Percentiles rank a stretch among this genome's conserved stretches.
These are phyloP conservation scores for Hydrotaea diabolus DNA, from an alignment of 2,888 invertebrate genomes.

Conservation along the genomic window DNA sequence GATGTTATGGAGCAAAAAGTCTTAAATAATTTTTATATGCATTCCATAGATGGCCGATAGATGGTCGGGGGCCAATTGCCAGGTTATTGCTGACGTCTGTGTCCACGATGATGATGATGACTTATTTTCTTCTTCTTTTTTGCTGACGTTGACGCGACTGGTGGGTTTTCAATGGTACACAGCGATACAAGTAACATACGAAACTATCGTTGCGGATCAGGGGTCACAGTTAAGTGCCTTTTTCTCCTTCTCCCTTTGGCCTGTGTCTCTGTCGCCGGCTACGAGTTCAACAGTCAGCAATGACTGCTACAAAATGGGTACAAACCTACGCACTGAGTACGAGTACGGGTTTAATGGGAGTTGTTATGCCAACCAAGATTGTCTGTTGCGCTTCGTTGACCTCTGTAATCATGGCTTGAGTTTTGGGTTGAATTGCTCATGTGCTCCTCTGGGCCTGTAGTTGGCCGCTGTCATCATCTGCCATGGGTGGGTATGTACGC, in stretches of 20 bases:
- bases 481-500: not conserved
- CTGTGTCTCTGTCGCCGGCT: not conserved
- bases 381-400: conserved; percentile 39
- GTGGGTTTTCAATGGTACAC: not conserved
- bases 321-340: no score
- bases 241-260: not conserved
- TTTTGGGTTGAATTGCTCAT: conserved; percentile 9
- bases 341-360: not conserved
- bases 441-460: not conserved
- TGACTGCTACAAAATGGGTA: not conserved
- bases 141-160: not conserved
- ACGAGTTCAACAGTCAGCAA: not conserved
- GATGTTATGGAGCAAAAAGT: not conserved
- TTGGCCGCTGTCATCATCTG: not conserved
- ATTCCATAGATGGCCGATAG: conserved; percentile 6
- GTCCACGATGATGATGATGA: not conserved
- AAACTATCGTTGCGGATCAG: conserved; percentile 11
- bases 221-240: conserved; percentile 12
- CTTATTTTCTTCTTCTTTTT: not conserved
- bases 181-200: not conserved
- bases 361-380: conserved; percentile 19
- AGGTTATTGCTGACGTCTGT: not conserved
- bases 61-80: not conserved
- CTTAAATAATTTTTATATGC: not conserved
- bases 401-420: conserved; percentile 16